Percentiles rank a stretch among this genome's conserved stretches.
Conservation (phyloP, 1,140 invertebrate species). For the Drosophila lacteicornis region DNA sequence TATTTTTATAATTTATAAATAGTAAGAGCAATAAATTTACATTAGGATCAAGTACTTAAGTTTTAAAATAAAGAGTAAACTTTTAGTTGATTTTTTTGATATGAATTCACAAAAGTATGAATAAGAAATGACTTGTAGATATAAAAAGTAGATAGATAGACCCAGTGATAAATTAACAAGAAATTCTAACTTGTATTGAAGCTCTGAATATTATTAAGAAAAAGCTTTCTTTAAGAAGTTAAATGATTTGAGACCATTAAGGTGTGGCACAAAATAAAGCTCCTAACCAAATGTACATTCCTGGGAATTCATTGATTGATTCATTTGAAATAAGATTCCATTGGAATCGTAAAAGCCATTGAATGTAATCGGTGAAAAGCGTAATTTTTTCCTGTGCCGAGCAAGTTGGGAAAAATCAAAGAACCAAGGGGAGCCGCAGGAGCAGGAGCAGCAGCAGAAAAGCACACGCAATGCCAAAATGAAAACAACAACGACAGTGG, state of each 20-base stretch:
- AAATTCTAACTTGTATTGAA: too few species aligned
- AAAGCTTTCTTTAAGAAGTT: too few species aligned
- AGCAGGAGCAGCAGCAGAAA: slow-evolving; percentile 7
- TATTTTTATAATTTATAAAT: too few species aligned
- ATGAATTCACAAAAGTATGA: too few species aligned
- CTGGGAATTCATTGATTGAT: neutral
- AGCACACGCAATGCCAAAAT: slow-evolving; percentile 22
- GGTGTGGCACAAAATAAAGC: neutral
- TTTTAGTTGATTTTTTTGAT: too few species aligned
- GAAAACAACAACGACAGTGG: slow-evolving; percentile 55
- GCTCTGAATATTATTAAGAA: too few species aligned
- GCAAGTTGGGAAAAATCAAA: slow-evolving; percentile 38
- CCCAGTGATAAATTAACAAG: too few species aligned
- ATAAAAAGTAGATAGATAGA: too few species aligned
- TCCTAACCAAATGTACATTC: neutral
- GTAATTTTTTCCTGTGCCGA: slow-evolving; percentile 20
- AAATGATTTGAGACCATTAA: neutral
- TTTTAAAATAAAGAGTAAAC: too few species aligned
- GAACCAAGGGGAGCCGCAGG: neutral
- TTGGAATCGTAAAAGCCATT: slow-evolving; percentile 6
- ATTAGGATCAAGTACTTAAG: too few species aligned
- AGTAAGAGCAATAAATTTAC: too few species aligned
- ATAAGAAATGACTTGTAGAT: too few species aligned
- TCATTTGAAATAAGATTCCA: slow-evolving; percentile 5
- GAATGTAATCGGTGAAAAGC: slow-evolving; percentile 4